Base-by-base conservation (phyloP, 1,140 invertebrate species). In the Gonatopus flavifemur region DNA sequence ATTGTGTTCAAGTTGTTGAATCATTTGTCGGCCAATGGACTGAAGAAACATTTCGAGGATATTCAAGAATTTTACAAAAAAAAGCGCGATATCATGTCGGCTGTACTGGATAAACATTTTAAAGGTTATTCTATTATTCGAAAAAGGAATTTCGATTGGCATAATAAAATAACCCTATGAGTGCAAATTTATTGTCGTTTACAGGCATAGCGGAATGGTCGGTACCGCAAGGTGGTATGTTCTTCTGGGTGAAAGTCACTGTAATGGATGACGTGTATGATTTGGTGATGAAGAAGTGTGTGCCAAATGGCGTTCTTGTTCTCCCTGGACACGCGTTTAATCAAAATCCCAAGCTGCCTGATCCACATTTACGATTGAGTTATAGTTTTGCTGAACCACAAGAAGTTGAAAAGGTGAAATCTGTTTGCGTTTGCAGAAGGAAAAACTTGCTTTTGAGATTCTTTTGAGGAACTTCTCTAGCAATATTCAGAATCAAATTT, bases 191-290 rank as follows among this genome's bases (percentile, higher is more conserved):
- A 13, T 31, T 15, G 21, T 3, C 3, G 42, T 16, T 37, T 15
- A 7, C 43, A 84, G 84, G 78, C 50, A 52, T 85, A 12, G 83
- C 77, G 8, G 80, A 83, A 58, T 85, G 83, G 82, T 52, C 71
- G 35, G 66, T 72, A 13, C 83, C 84, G 1, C 57, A 72, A n/a
- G 83, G 76, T 36, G 84, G 84, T 13, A 82, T 86, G 80, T 85
- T 85, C 58, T 44, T 85, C 9, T 86, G 84, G 84, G 53, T 86
- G 9, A 83, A 80, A 67, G 58, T 84, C 8, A 69, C 62, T 9
- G 64, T 54, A 16, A 35, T 84, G 0, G 48, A 72, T 7, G 77
- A 83, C 58, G 78, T 77, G 20, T 66, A 66, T 37, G 59, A 79
- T 37, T 69, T 85, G 50, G 76, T 81, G 2, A 68, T 75, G 57